Percentiles rank a stretch among this genome's conserved stretches.
phyloP scores from a whole-genome alignment of 92 coral and sea anemone species.

The Blastomussa wellsi region DNA sequence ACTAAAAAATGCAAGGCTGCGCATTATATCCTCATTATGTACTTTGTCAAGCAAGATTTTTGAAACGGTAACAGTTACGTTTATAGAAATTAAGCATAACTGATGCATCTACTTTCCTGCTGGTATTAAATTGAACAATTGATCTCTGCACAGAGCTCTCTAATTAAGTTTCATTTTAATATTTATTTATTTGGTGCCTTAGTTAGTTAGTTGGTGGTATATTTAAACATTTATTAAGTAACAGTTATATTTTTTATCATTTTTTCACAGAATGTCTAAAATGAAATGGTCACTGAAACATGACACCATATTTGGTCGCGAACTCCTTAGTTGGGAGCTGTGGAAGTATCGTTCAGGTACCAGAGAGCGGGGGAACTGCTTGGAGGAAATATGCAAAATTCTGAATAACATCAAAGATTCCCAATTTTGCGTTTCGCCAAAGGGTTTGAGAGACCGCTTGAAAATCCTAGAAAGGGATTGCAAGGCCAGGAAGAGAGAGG shows the following conservation, averaged over 20 bases:
- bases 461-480: constrained; percentile 41
- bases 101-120: not conserved
- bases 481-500: not conserved
- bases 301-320: too few species aligned
- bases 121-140: constrained; percentile 9
- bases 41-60: not conserved
- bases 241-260: too few species aligned
- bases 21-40: not conserved
- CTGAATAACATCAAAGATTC: constrained; percentile 49
- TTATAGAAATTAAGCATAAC: not conserved
- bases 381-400: constrained; percentile 34
- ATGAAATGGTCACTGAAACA: too few species aligned
- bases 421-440: constrained; percentile 30
- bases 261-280: too few species aligned
- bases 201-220: too few species aligned
- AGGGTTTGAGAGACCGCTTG: constrained; percentile 36
- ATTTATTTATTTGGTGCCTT: too few species aligned
- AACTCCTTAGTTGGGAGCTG: constrained; percentile 39
- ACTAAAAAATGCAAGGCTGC: not conserved
- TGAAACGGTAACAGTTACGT: constrained; percentile 3
- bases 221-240: too few species aligned
- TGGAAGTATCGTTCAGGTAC: constrained; percentile 46
- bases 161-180: constrained; percentile 11
- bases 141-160: constrained; percentile 25
- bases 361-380: constrained; percentile 52